Evolutionary conservation across 1,140 invertebrate species (phyloP), one percentile per base, ranked within the genome.

Genomic region (Melanaphis sacchari): DNA sequence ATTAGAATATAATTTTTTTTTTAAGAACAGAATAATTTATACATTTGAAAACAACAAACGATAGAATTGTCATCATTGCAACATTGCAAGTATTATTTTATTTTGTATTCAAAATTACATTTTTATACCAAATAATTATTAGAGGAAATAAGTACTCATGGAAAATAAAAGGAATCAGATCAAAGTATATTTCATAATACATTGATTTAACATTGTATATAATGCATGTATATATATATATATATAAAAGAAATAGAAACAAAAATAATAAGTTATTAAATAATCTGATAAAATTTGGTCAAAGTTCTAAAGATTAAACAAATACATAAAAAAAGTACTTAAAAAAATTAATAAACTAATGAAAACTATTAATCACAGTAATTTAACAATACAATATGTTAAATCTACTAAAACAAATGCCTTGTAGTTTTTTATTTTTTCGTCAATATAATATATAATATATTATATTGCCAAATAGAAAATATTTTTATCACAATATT

Each of bases 401-500:
- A 90, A n/a, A 43, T 90, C 24, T 90, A 90, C 40, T n/a, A 26
- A 31, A 38, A 87, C 15, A 87, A 76, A 87, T 46, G 43, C 85
- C 24, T 87, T 31, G 43, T 89, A 89, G 40, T 89, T 89, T 89
- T 89, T 21, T 88, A 40, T 43, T 90, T 91, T 52, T 89, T 52
- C 2, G 7, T 88, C 46, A 88, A 46, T n/a, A 91, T 76, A 40
- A 91, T 46, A 15, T 18, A 46, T 46, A 46, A 46, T 49, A 18
- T 49, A 18, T 49, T 41, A 8, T 41, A 41, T 91, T 91, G n/a
- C 24, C 40, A n/a, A 76, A 15, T 49, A 18, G 46, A 54, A 26
- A 66, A 91, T 76, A 36, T 91, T 91, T 91, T 76, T 66, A 91
- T 81, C 66, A 91, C 66, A 91, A 91, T 49, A 43, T 82, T 46